A percentile compares a stretch with the other conserved stretches of the same genome.
These are phyloP conservation scores for Drosophila grimshawi DNA, from an alignment of 1,140 invertebrate species.

Conservation along the genomic window DNA sequence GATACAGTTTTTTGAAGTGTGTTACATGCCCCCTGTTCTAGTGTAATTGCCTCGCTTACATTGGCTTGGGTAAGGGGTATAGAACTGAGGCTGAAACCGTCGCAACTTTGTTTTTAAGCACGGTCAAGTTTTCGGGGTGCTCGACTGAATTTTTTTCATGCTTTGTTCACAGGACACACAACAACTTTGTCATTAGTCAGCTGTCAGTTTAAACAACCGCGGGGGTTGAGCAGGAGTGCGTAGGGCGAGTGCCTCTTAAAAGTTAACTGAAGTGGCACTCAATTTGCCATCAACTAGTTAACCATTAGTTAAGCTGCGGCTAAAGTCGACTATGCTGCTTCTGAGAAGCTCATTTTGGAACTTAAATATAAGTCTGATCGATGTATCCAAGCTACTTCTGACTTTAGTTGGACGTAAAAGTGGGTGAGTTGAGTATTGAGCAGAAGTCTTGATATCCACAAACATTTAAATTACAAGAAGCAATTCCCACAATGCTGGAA, in stretches of 20 bases:
- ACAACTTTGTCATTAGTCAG: conserved; percentile 68
- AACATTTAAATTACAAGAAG: too few relatives aligned
- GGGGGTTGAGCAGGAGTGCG: neutral
- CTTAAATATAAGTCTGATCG: neutral
- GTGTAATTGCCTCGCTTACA: too few relatives aligned
- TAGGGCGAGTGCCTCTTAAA: conserved; percentile 28
- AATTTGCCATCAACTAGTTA: conserved; percentile 14
- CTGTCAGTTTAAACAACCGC: neutral
- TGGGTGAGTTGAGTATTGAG: too few relatives aligned
- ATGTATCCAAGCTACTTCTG: too few relatives aligned
- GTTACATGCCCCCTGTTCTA: too few relatives aligned
- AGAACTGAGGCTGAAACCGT: conserved; percentile 49
- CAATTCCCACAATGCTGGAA: too few relatives aligned
- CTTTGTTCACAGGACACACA: conserved; percentile 30
- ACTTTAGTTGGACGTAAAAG: too few relatives aligned
- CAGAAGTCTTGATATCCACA: too few relatives aligned
- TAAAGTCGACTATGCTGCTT: neutral
- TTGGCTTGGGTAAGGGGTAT: conserved; percentile 1
- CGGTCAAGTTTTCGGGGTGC: conserved; percentile 57
- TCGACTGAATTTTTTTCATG: conserved; percentile 6
- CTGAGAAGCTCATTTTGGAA: neutral
- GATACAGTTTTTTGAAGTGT: too few relatives aligned
- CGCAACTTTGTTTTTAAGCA: conserved; percentile 73
- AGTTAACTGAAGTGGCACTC: conserved; percentile 30
- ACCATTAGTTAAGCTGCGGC: conserved; percentile 6